Evolutionary conservation across 2,797 vertebrate genomes (phyloP), one percentile per base, ranked within the genome.

Genomic region (Adelosebastes latens): DNA sequence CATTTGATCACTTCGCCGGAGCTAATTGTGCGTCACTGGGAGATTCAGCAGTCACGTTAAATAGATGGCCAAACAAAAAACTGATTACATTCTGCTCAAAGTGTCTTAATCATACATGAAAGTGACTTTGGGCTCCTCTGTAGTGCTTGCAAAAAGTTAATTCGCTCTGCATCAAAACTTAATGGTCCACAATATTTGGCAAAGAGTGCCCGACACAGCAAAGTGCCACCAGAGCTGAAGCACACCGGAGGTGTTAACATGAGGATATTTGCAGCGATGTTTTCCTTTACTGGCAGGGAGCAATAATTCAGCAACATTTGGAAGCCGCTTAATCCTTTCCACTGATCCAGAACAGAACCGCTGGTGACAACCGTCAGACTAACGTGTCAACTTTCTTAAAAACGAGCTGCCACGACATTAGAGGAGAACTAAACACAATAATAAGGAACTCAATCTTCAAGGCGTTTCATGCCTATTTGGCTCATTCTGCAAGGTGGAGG

Each of bases 311-410:
- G 65, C 79, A 31, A 72, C 82, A 67, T 89, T 86, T 70, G 61
- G 77, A 85, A 89, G 89, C 70, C 71, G 67, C 84, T 89, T 74
- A 61, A 72, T 76, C 79, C 75, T 77, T 74, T 61, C 77, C 72
- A 42, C 49, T 88, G 91, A 94, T 90, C 85, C 75, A 91, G 76
- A 93, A 61, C 93, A 92, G 91, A 86, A 86, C 84, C 72, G 72
- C 71, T 24, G 84, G 81, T 88, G 91, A 91, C 87, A 89, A 72
- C 69, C 56, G 49, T 64, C 72, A n/a, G 67, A 83, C 70, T 64
- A 68, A 80, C 49, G 82, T 82, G 84, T 90, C 82, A 67, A 56
- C 82, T 77, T 86, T 88, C 85, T 72, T 84, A 71, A 25, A 73
- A 84, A 86, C 29, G 79, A 88, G 74, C 83, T 75, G 83, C 91